Base-by-base conservation (phyloP, 2,888 invertebrate species). In the Saturnia pavonia region DNA sequence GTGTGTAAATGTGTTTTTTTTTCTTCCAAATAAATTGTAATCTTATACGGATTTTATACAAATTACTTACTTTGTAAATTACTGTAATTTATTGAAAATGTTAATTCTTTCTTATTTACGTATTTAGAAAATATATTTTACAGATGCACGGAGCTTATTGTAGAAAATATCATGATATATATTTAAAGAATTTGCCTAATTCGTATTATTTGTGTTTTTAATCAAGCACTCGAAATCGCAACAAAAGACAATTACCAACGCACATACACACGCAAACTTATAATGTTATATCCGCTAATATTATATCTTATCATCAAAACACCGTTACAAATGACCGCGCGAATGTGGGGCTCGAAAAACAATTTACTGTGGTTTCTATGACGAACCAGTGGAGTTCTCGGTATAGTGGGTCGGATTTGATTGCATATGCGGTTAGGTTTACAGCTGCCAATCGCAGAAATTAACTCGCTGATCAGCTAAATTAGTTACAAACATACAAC, bases 221-320 rank as follows among this genome's bases (percentile, higher is more conserved):
- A 22, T 14, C 67, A 60, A 45, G 60, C 57, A 25, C 40, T 16
- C 63, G 63, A 74, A 72, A 25, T 25, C 25, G 12, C 57, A 11
- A 57, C 57, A 57, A 57, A 57, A 69, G 72, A 70, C 74, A 75
- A 78, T 76, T 76, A 78, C 74, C 75, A 65, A 70, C 65, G 68
- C 75, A 76, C 75, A 76, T 74, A 75, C 72, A 72, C 74, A 69
- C 71, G 67, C 70, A 69, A 72, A 40, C 16, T 65, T 40, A 34
- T 63, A 40, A 70, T 73, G 72, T 70, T 73, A 73, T 69, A n/a
- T 14, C 68, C 70, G 71, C 72, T 68, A 74, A 74, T 72, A 74
- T 76, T 76, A 76, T 76, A 71, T n/a, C n/a, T n/a, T n/a, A n/a
- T 76, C 75, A 78, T 78, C 76, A 78, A 71, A 71, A 73, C 67